Conservation (phyloP, 2,113 vertebrate species). For the Hassar affinis region DNA sequence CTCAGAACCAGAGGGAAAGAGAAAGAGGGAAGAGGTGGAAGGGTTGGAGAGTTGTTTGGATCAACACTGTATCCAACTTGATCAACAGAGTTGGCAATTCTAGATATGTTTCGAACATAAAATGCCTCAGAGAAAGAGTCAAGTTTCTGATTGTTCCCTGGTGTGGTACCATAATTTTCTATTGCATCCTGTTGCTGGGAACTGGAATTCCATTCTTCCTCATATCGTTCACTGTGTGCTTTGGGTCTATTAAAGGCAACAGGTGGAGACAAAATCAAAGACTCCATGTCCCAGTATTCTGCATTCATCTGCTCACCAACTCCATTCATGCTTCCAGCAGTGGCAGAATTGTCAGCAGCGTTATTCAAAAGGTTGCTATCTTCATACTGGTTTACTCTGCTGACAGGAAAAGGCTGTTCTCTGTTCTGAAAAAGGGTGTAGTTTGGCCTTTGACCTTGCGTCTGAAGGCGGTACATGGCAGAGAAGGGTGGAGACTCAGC, state of each 20-base stretch:
- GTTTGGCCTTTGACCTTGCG: slow-evolving; percentile 45
- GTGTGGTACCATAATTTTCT: slow-evolving; percentile 28
- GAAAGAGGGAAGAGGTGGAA: slow-evolving; percentile 60
- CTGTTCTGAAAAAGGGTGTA: slow-evolving; percentile 36
- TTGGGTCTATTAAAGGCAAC: slow-evolving; percentile 29
- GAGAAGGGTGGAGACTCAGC: slow-evolving; percentile 37
- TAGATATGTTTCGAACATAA: slow-evolving; percentile 51
- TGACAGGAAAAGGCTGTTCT: neutral
- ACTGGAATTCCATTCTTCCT: slow-evolving; percentile 42
- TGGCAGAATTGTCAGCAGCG: slow-evolving; percentile 10
- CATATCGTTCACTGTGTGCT: slow-evolving; percentile 36
- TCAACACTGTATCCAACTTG: slow-evolving; percentile 26
- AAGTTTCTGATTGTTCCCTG: slow-evolving; percentile 67
- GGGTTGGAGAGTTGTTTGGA: slow-evolving; percentile 50
- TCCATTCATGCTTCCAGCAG: slow-evolving; percentile 32
- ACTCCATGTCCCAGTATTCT: slow-evolving; percentile 42
- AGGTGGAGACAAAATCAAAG: slow-evolving; percentile 30
- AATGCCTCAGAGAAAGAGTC: slow-evolving; percentile 77
- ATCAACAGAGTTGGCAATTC: slow-evolving; percentile 20
- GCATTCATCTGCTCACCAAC: slow-evolving; percentile 26
- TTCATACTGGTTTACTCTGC: slow-evolving; percentile 36
- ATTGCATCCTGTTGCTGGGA: slow-evolving; percentile 23
- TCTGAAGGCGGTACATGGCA: slow-evolving; percentile 41
- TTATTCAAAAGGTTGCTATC: slow-evolving; percentile 39
- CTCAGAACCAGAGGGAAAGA: slow-evolving; percentile 67